Percentiles rank a stretch among this genome's conserved stretches.
These are phyloP conservation scores for Phoenicopterus ruber DNA, from an alignment of 2,113 vertebrate species.

Conservation along the genomic window DNA sequence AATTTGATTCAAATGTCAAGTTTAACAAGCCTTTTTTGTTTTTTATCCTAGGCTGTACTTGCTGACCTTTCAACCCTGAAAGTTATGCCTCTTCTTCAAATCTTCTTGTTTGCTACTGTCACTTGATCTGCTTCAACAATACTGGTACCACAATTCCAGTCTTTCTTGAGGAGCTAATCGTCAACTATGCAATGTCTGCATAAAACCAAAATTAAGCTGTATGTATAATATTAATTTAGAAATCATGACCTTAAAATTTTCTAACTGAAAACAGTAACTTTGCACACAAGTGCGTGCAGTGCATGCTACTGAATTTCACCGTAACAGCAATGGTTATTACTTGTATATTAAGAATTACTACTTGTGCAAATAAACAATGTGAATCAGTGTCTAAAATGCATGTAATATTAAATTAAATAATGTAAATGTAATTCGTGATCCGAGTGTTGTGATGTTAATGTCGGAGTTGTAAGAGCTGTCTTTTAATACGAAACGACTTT, in stretches of 20 bases:
- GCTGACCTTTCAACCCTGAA: slow-evolving; percentile 97
- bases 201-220: slow-evolving; percentile 70
- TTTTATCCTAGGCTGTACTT: slow-evolving; percentile 88
- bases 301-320: slow-evolving; percentile 58
- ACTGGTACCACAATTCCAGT: slow-evolving; percentile 8
- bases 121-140: slow-evolving; percentile 75
- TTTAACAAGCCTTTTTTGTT: slow-evolving; percentile 43
- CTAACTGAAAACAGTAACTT: slow-evolving; percentile 30
- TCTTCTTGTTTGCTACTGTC: slow-evolving; percentile 91
- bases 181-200: slow-evolving; percentile 77
- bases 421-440: slow-evolving; percentile 6
- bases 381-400: slow-evolving; percentile 52
- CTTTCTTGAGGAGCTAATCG: slow-evolving; percentile 61
- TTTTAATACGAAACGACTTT: not conserved
- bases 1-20: slow-evolving; percentile 15
- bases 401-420: slow-evolving; percentile 48
- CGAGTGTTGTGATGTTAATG: not conserved
- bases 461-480: not conserved
- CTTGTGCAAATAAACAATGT: not conserved
- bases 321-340: not conserved
- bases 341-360: not conserved
- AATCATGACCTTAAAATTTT: slow-evolving; percentile 60
- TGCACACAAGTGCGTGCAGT: slow-evolving; percentile 44
- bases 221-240: slow-evolving; percentile 52
- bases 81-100: slow-evolving; percentile 98